These are phyloP conservation scores for Alsophila aescularia DNA, from an alignment of 2,888 invertebrate species.

Conservation along the genomic window DNA sequence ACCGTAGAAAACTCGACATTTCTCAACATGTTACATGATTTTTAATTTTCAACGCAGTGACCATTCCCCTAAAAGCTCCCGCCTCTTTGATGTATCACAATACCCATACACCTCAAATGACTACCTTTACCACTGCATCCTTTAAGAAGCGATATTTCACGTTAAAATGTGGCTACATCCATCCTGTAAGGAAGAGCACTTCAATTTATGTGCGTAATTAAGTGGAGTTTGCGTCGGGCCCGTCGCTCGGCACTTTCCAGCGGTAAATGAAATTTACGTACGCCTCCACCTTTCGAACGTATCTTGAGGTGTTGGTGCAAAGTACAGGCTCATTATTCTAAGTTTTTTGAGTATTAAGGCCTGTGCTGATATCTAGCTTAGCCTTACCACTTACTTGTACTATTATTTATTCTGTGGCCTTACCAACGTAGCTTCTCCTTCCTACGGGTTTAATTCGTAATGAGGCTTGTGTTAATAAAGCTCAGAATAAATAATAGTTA, in stretches of 20 bases:
- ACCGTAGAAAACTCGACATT: no score
- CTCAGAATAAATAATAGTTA: no score
- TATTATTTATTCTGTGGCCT: no score
- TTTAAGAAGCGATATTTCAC: slow-evolving; percentile 65
- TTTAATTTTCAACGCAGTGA: no score
- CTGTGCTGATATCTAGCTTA: no score
- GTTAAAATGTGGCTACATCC: slow-evolving; percentile 74
- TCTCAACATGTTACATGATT: no score
- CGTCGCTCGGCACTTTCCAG: slow-evolving; percentile 77
- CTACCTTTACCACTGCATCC: slow-evolving; percentile 18
- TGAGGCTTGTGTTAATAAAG: no score
- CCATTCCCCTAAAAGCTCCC: no score
- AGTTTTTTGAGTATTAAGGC: no score
- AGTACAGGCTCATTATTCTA: slow-evolving; percentile 40
- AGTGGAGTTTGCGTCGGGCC: slow-evolving; percentile 81
- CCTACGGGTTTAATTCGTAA: no score
- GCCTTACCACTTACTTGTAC: no score
- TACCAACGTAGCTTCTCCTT: no score
- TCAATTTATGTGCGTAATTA: slow-evolving; percentile 84
- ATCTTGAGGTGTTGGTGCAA: slow-evolving; percentile 57
- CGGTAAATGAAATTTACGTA: slow-evolving; percentile 84
- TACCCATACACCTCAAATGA: background rate
- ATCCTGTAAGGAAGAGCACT: slow-evolving; percentile 78
- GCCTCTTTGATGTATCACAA: background rate
- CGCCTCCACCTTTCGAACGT: slow-evolving; percentile 75